A percentile compares a stretch with the other conserved stretches of the same genome.
phyloP scores from a whole-genome alignment of 2,113 vertebrate genomes.

The Plestiodon gilberti region DNA sequence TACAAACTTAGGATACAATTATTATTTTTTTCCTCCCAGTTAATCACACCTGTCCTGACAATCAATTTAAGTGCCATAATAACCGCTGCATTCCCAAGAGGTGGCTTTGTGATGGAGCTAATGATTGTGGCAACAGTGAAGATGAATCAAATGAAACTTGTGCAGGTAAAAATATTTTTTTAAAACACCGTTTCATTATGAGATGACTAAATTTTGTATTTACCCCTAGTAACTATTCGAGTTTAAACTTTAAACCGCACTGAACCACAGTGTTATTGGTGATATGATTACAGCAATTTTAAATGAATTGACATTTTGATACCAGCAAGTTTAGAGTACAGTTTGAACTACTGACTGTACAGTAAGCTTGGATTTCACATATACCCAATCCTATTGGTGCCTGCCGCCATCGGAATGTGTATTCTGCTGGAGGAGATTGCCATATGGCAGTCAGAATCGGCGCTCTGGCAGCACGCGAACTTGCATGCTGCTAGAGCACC shows the following conservation, averaged over 20 bases:
- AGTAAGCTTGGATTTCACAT: too few relatives aligned
- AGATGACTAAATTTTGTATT: background rate
- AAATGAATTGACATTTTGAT: slow-evolving; percentile 51
- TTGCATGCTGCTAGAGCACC: too few relatives aligned
- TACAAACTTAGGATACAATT: background rate
- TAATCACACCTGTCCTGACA: slow-evolving; percentile 91
- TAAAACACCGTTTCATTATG: background rate
- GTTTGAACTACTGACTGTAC: slow-evolving; percentile 18
- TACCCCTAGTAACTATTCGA: slow-evolving; percentile 7
- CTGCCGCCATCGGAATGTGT: too few relatives aligned
- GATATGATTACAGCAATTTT: slow-evolving; percentile 38
- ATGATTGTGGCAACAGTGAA: slow-evolving; percentile 92
- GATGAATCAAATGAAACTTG: slow-evolving; percentile 95
- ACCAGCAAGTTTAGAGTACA: slow-evolving; percentile 23
- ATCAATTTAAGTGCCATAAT: slow-evolving; percentile 96
- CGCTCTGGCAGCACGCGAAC: too few relatives aligned
- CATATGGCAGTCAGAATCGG: too few relatives aligned
- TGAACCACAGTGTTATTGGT: slow-evolving; percentile 29
- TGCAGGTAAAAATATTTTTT: slow-evolving; percentile 79
- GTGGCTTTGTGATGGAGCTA: slow-evolving; percentile 96
- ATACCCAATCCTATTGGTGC: too few relatives aligned
- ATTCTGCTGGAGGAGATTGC: too few relatives aligned
- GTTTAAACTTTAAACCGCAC: slow-evolving; percentile 1
- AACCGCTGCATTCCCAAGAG: slow-evolving; percentile 96
- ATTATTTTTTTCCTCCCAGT: slow-evolving; percentile 71